Base-by-base conservation (phyloP, 2,797 vertebrate species). In the Anguilla marmorata region DNA sequence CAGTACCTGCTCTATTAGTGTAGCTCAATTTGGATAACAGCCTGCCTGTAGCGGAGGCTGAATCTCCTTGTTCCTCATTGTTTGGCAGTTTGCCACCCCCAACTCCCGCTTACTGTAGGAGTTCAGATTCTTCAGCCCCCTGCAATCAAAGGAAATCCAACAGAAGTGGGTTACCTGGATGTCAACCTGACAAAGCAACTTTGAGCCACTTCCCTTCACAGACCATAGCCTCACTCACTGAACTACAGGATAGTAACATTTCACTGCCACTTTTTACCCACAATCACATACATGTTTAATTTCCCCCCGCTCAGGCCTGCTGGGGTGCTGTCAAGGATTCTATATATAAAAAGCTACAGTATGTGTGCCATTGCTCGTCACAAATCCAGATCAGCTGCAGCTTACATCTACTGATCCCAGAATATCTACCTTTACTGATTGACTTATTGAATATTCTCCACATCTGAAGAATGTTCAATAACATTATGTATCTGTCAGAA, bases 131-230 rank as follows among this genome's bases (percentile, higher is more conserved):
- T 66, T 84, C 76, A 83, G 58, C 92, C 90, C 88, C 88, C 60
- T 37, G 91, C 93, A 94, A 94, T 95, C 95, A 95, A 72, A 85
- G 87, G 6, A 90, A 91, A 88, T 87, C 52, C 33, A 86, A 79
- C 41, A 86, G 85, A 86, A 85, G 84, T 87, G 89, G 45, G 87
- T 48, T 91, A 90, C 69, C 87, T 91, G 83, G 85, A 90, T 91
- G 91, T 91, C 86, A 88, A 87, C 86, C 90, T 90, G 89, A 91
- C 89, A 92, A 85, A 92, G 79, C 80, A 48, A 52, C 48, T 54
- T 72, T 12, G 30, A 76, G 48, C 16, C 84, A 66, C 85, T 85
- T 76, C 66, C 89, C 82, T 82, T 63, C 63, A 27, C 72, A 48
- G 27, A 30, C 54, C 58, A 83, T 19, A 19, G 88, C 87, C 0